These are phyloP conservation scores for Dermochelys coriacea DNA, from an alignment of 2,797 vertebrate species.

Conservation along the genomic window DNA sequence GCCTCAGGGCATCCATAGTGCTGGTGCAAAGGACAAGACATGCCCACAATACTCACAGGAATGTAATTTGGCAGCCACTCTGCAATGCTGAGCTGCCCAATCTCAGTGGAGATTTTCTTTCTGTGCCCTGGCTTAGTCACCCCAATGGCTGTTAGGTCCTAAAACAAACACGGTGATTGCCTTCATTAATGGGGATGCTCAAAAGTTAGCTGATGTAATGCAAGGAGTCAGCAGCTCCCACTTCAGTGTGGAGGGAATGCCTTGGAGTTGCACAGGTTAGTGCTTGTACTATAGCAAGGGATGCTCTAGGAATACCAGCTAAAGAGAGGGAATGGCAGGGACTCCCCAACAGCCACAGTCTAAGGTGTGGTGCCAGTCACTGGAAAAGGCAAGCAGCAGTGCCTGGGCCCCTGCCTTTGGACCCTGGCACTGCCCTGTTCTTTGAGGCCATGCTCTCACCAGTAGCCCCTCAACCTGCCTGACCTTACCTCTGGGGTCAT, in stretches of 20 bases:
- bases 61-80: conserved; percentile 97
- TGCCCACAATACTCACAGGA: conserved; percentile 83
- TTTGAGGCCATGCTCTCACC: too few species aligned
- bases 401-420: too few species aligned
- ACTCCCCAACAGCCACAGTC: neutral
- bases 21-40: neutral
- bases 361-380: neutral
- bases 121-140: conserved; percentile 98
- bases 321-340: fast-evolving
- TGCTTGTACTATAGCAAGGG: neutral
- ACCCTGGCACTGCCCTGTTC: fast-evolving
- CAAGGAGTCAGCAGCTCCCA: neutral
- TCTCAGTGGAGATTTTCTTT: conserved; percentile 97
- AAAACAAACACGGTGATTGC: neutral
- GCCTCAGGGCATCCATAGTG: neutral
- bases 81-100: conserved; percentile 91
- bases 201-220: neutral
- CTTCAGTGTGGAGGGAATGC: neutral
- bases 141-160: conserved; percentile 97
- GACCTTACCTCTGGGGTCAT: conserved; percentile 95
- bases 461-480: neutral
- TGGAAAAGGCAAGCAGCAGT: neutral
- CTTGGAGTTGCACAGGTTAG: neutral
- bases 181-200: neutral
- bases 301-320: neutral